These are phyloP conservation scores for Cerastoderma edule DNA, from an alignment of 2,888 invertebrate species.

Conservation along the genomic window DNA sequence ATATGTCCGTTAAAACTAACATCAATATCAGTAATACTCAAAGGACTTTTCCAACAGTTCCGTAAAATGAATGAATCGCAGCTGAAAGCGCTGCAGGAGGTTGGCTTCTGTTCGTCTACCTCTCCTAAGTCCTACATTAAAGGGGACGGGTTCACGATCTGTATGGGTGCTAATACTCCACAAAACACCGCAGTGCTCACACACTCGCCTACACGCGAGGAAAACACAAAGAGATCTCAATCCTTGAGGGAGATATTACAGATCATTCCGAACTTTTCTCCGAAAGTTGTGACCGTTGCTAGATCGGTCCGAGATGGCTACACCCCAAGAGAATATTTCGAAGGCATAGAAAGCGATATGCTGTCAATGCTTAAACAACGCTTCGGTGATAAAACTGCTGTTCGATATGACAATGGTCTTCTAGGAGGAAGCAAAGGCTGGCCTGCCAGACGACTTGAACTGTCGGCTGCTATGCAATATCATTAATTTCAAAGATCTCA, in stretches of 20 bases:
- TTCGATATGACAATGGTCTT: conserved; percentile 74
- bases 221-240: conserved; percentile 57
- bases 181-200: conserved; percentile 60
- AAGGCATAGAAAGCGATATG: conserved; percentile 69
- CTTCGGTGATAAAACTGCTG: conserved; percentile 41
- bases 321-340: conserved; percentile 73
- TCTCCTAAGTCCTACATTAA: conserved; percentile 62
- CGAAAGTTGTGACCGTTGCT: conserved; percentile 72
- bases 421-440: conserved; percentile 76
- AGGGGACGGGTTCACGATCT: conserved; percentile 62
- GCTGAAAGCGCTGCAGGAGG: conserved; percentile 57
- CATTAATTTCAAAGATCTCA: too few species aligned
- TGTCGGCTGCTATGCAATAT: too few species aligned
- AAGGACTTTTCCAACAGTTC: conserved; percentile 45
- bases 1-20: conserved; percentile 4
- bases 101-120: conserved; percentile 72
- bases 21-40: conserved; percentile 6
- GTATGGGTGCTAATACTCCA: conserved; percentile 71
- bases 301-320: conserved; percentile 80
- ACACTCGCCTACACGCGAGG: conserved; percentile 60
- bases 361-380: conserved; percentile 55
- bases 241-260: conserved; percentile 57
- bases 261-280: conserved; percentile 47
- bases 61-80: conserved; percentile 60
- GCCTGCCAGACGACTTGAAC: conserved; percentile 40